phyloP scores from a whole-genome alignment of 2,113 vertebrate genomes.

The Ailurus styani region DNA sequence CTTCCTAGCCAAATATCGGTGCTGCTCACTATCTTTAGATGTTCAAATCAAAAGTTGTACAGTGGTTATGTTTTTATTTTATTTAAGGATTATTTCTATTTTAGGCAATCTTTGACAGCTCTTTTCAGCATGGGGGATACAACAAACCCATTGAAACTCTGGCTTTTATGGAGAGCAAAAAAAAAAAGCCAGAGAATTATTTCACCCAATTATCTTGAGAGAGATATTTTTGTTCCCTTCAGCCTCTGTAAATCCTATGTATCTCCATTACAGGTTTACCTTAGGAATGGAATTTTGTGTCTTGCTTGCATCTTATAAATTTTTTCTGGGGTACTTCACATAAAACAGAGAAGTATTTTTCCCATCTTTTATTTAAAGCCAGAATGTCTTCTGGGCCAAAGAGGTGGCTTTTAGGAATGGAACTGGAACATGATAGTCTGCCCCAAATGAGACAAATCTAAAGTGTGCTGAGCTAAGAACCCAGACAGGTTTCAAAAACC shows the following conservation, averaged over 20 bases:
- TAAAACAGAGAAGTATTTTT: not conserved
- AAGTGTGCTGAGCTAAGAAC: conserved; percentile 46
- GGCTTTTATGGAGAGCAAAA: conserved; percentile 57
- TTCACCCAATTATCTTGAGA: conserved; percentile 28
- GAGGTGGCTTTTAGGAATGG: not conserved
- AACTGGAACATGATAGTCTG: not conserved
- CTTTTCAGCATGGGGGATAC: not conserved
- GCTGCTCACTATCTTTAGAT: conserved; percentile 54
- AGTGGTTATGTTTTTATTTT: conserved; percentile 62
- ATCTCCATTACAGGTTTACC: not conserved
- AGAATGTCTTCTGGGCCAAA: not conserved
- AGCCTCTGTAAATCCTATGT: not conserved
- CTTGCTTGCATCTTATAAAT: conserved; percentile 60
- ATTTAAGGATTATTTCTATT: conserved; percentile 60
- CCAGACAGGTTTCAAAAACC: conserved; percentile 36
- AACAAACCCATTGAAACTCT: conserved; percentile 40
- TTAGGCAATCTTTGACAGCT: conserved; percentile 54
- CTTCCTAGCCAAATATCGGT: conserved; percentile 61
- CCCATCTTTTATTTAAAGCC: conserved; percentile 44
- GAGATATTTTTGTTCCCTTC: not conserved
- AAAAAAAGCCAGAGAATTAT: conserved; percentile 27
- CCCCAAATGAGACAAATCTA: conserved; percentile 28
- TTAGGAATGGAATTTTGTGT: conserved; percentile 58
- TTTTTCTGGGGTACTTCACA: not conserved
- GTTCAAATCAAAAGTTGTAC: conserved; percentile 63